Base-by-base conservation (phyloP, 1,140 invertebrate genomes). In the Ceratoteleas bidentatus region DNA sequence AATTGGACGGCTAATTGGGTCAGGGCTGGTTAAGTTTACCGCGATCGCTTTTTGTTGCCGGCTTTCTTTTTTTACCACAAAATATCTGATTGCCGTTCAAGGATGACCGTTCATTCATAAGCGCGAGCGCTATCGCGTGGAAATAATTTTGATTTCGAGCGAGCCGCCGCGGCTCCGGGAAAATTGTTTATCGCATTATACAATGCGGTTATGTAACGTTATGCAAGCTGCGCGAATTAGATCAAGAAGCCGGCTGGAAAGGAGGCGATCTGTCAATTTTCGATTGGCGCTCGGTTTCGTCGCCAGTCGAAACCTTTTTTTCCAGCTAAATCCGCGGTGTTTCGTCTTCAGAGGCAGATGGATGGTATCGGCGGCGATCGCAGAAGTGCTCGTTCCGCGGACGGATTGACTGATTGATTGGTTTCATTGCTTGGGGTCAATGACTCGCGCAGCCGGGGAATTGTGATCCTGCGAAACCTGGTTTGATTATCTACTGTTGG, bases 81-180 rank as follows among this genome's bases (percentile, higher is more conserved):
- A 68, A 50, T 56, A 76, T 76, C 57, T 56, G 57, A 69, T 68
- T 76, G 47, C 40, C 54, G 57, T 69, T 62, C 74, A 77, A 77
- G 74, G 74, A 57, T 77, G 32, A 56, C 11, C 33, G 14, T 77
- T 77, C 74, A 68, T 77, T 77, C 72, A 75, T 60, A 75, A 74
- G 14, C 66, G 6, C 0, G 38, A n/a, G 33, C 33, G 43, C 40
- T 66, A 56, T 58, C 24, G 54, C 50, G 14, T 10, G 45, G 43
- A 34, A 57, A 65, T 56, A 57, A 72, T 61, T 72, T 50, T 15
- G 43, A 16, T 34, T 33, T 34, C 15, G 11, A 16, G 33, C 11
- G 0, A 9, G 0, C 16, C 34, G 7, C 24, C 14, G 9, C 24
- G 43, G 47, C 15, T 24, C 0, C 43, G 24, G 49, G 52, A 24